Evolutionary conservation across 2,113 vertebrate genomes (phyloP), one percentile per base, ranked within the genome.

Genomic region (Cynoglossus semilaevis): DNA sequence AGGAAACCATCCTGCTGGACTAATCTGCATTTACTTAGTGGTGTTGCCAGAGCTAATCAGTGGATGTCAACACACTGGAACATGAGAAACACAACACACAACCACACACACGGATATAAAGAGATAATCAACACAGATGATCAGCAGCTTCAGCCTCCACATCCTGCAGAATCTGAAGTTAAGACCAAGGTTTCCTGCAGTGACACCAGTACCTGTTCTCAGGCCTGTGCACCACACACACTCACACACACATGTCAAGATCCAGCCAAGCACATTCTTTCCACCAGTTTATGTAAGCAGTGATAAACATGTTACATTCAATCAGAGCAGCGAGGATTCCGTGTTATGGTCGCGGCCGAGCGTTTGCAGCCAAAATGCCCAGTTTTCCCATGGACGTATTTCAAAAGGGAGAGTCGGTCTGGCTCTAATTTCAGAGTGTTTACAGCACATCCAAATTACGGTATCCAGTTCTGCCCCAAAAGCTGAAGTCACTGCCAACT

Each of bases 401-500:
- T 79, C 79, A 76, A 56, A 74, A 69, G 22, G 17, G 56, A 60
- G 56, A 15, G 55, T 0, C 34, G 44, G 67, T 43, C 83, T 84
- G 85, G 11, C 53, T 69, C 75, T 85, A 57, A 74, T 85, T 80
- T 79, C 53, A 57, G 8, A 51, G 64, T 85, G 85, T 85, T 85
- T 84, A 84, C 72, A 67, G 73, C 72, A 68, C 63, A 76, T 82
- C 79, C 82, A 84, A 87, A 87, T 85, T 74, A 87, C 64, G 81
- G 75, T 72, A 85, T 85, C 81, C 53, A 61, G 67, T 87, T 87
- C 77, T 5, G 66, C 63, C 56, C 51, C 22, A 29, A 29, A 42
- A 72, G 46, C 55, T 16, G n/a, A 46, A 69, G 52, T 59, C 14
- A 66, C 70, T 76, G 80, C 80, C 77, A 85, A 80, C 81, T 82